Conservation (phyloP, 2,797 vertebrate species). For the Nasua narica region DNA sequence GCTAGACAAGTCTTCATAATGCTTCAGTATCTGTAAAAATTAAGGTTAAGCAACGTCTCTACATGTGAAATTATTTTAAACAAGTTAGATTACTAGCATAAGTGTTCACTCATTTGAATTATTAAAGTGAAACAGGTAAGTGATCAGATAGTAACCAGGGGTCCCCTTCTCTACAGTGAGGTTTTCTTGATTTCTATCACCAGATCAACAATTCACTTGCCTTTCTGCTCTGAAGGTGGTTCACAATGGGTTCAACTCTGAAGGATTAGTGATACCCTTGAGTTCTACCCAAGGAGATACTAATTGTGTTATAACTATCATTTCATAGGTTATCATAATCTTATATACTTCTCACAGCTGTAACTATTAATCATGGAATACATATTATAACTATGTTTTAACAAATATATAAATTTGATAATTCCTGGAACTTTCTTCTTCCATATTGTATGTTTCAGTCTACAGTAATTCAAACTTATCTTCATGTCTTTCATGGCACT, state of each 20-base stretch:
- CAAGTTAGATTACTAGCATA: not conserved
- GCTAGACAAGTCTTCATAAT: not conserved
- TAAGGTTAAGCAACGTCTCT: not conserved
- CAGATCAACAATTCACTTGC: not conserved
- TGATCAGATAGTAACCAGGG: not conserved
- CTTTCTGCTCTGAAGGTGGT: not conserved
- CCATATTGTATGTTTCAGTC: not conserved
- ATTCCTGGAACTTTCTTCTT: not conserved
- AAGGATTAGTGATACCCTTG: not conserved
- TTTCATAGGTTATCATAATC: not conserved
- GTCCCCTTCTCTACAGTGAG: not conserved
- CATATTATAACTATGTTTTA: not conserved
- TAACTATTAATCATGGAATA: conserved; percentile 13
- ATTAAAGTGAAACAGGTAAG: not conserved
- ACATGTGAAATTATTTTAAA: not conserved
- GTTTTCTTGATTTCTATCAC: not conserved
- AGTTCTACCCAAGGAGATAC: not conserved
- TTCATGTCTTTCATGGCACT: not conserved
- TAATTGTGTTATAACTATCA: not conserved
- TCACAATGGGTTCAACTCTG: not conserved
- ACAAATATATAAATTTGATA: not conserved
- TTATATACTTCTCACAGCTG: not conserved
- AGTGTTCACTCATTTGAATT: not conserved
- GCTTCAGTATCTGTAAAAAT: not conserved
- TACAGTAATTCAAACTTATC: not conserved